Evolutionary conservation across 2,113 vertebrate genomes (phyloP).

Genomic region (Lasiurus borealis): DNA sequence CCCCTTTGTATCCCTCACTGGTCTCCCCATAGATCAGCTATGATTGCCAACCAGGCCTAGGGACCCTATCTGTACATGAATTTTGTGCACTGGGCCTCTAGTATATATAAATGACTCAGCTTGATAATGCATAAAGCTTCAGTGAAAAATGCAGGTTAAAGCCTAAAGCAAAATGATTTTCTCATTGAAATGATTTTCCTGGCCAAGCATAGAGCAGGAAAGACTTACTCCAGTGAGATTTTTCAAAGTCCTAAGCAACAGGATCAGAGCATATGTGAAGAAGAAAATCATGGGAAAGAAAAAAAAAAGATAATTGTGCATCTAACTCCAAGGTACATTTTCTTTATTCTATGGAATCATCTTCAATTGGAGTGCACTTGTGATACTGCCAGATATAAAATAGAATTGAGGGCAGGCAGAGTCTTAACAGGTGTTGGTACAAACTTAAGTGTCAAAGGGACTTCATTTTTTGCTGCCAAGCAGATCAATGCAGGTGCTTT

Average conservation of each 20-base stretch:
- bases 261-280: not conserved
- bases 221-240: not conserved
- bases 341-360: constrained; percentile 45
- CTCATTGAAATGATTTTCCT: not conserved
- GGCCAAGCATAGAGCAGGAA: not conserved
- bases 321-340: constrained; percentile 69
- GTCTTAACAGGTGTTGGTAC: constrained; percentile 76
- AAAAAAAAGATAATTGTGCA: constrained; percentile 5
- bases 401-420: constrained; percentile 68
- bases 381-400: constrained; percentile 68
- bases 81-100: too few relatives aligned
- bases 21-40: too few relatives aligned
- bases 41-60: too few relatives aligned
- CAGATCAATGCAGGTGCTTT: constrained; percentile 72
- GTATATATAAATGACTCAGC: not conserved
- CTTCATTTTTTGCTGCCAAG: constrained; percentile 67
- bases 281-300: constrained; percentile 54
- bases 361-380: constrained; percentile 55
- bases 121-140: not conserved
- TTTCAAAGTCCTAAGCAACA: not conserved
- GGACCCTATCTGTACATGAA: too few relatives aligned
- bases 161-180: not conserved
- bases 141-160: not conserved
- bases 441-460: constrained; percentile 65
- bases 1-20: too few relatives aligned